Percentiles rank a stretch among this genome's conserved stretches.
Evolutionary conservation across 30 jellyfish, hydroid and myxozoan genomes (phyloP).

Genomic region (Chrysaora quinquecirrha): DNA sequence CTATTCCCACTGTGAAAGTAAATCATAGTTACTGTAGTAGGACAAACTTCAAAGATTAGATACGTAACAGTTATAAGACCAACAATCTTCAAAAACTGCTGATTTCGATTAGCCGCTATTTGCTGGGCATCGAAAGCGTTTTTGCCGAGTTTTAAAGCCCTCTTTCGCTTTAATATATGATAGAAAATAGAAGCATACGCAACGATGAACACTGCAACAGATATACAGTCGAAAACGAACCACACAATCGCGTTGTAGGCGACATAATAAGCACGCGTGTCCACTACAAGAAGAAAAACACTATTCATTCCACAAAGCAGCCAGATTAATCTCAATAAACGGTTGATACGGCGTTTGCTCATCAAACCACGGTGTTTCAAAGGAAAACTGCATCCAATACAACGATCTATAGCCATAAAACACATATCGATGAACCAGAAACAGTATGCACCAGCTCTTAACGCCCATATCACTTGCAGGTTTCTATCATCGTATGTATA

Average conservation of each 20-base stretch:
- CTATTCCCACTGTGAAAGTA: not conserved
- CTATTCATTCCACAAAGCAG: conserved; percentile 21
- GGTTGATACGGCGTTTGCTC: not conserved
- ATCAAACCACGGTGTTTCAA: conserved; percentile 39
- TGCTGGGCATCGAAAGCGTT: conserved; percentile 2
- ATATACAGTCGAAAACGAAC: conserved; percentile 32
- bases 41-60: conserved; percentile 47
- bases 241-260: conserved; percentile 41
- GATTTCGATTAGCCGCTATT: not conserved
- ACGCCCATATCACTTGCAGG: conserved; percentile 40
- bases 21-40: conserved; percentile 7
- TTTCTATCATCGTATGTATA: conserved; percentile 20
- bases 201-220: conserved; percentile 27
- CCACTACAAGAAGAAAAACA: conserved; percentile 5
- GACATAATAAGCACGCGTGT: conserved; percentile 14
- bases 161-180: not conserved
- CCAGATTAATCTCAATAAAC: conserved; percentile 18
- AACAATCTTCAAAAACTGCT: conserved; percentile 33
- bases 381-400: conserved; percentile 47
- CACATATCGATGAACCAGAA: conserved; percentile 60
- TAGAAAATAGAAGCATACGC: conserved; percentile 32
- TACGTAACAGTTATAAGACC: conserved; percentile 38
- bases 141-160: not conserved
- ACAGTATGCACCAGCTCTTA: conserved; percentile 62
- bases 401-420: conserved; percentile 47